phyloP scores from a whole-genome alignment of 2,888 invertebrate species.

The Holacanthella duospinosa region DNA sequence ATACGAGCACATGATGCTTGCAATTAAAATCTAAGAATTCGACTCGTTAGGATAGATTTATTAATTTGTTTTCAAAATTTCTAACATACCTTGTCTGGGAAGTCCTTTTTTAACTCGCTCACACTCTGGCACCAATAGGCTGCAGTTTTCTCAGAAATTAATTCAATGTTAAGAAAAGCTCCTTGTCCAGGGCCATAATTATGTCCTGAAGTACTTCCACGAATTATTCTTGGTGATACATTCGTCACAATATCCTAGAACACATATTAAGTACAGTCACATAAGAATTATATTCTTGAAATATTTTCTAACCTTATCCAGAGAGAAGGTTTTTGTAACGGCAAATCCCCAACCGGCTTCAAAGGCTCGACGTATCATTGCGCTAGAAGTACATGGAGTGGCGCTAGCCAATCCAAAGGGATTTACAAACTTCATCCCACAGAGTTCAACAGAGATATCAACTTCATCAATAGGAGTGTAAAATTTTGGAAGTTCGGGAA shows the following conservation, averaged over 20 bases:
- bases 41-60: too few species aligned
- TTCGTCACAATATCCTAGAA: conserved; percentile 83
- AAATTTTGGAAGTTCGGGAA: conserved; percentile 77
- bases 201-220: conserved; percentile 85
- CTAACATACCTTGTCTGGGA: conserved; percentile 66
- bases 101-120: conserved; percentile 77
- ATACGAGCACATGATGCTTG: conserved; percentile 90
- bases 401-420: conserved; percentile 96
- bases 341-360: conserved; percentile 94
- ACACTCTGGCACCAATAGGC: conserved; percentile 88
- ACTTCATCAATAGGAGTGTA: conserved; percentile 85
- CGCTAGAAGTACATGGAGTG: conserved; percentile 83
- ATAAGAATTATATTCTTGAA: neutral
- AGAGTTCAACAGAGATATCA: conserved; percentile 83
- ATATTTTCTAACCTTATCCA: conserved; percentile 66
- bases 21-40: conserved; percentile 75
- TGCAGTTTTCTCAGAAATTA: conserved; percentile 92
- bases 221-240: conserved; percentile 90
- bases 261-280: neutral
- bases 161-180: conserved; percentile 91
- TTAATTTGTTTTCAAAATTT: too few species aligned
- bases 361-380: conserved; percentile 91
- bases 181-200: conserved; percentile 91
- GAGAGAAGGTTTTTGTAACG: conserved; percentile 91
- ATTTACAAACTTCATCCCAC: conserved; percentile 87